Base-by-base conservation (phyloP, 1,140 invertebrate genomes). In the Tenebrio molitor region DNA sequence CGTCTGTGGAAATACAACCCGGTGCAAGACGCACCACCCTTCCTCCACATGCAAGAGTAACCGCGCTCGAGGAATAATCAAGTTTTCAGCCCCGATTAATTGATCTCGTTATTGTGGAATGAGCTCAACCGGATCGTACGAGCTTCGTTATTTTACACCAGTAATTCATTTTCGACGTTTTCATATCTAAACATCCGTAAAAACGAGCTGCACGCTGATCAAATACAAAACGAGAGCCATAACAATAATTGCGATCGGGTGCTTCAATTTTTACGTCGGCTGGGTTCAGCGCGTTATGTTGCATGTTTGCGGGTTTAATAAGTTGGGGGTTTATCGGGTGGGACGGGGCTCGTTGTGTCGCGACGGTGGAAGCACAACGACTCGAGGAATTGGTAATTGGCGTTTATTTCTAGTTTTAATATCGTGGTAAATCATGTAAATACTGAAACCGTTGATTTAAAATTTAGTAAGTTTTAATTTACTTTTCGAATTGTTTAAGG, bases 91-190 rank as follows among this genome's bases (percentile, higher is more conserved):
- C 29, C 42, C 65, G 29, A 29, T 68, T 68, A 68, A 68, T 68
- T 68, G 65, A 68, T 68, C 65, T 68, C 65, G 65, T 68, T 68
- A 68, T 68, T 68, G 44, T 68, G 65, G 42, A 66, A 66, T 66
- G 36, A 36, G 42, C 64, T 66, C 64, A 66, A 66, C 64, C 44
- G 42, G 36, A 42, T 25, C 42, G 44, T 66, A 66, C 64, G 64
- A 42, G 64, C 64, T 66, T 66, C 64, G 64, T 66, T 66, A 66
- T 66, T 66, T 66, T 66, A 66, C 64, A 66, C 64, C 64, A 66
- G 36, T 42, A 44, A 66, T 66, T 66, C 23, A 44, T 66, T 66
- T 65, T 66, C 64, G 23, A 66, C 64, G 42, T 66, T 66, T 66
- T 66, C 64, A 66, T 25, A 44, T 66, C 42, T 66, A 66, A 66